A percentile compares a stretch with the other conserved stretches of the same genome.
Conservation (phyloP, 2,797 vertebrate genomes). For the Hapalemur alaotrensis region DNA sequence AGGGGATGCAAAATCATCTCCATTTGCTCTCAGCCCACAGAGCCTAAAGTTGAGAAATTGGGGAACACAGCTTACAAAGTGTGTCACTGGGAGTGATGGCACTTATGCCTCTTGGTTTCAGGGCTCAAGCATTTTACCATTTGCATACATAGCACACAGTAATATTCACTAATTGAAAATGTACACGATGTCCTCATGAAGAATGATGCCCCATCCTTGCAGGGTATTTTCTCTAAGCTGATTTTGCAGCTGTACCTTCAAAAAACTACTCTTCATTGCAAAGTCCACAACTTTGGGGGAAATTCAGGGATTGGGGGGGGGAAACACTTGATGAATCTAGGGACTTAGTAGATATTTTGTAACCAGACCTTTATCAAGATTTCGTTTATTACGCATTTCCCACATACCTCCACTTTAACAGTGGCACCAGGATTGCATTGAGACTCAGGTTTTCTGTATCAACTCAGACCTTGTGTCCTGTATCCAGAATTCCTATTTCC, state of each 20-base stretch:
- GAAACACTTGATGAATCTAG: fast-evolving
- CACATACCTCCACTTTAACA: not conserved
- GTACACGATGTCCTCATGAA: not conserved
- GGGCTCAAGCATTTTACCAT: not conserved
- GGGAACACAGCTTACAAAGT: not conserved
- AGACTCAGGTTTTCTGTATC: not conserved
- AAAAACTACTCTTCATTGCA: not conserved
- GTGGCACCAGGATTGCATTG: not conserved
- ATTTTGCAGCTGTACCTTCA: not conserved
- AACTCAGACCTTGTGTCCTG: not conserved
- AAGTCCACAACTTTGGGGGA: not conserved
- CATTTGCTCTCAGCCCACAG: not conserved
- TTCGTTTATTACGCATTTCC: not conserved
- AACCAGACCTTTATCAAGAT: not conserved
- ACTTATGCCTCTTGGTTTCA: not conserved
- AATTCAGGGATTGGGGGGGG: not conserved
- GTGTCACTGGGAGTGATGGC: not conserved
- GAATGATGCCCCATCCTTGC: not conserved
- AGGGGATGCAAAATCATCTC: not conserved
- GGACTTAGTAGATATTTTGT: not conserved
- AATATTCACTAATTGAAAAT: not conserved
- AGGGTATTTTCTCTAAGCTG: not conserved
- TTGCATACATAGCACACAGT: not conserved
- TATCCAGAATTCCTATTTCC: not conserved
- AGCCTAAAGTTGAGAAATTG: not conserved